Percentiles rank a stretch among this genome's conserved stretches.
Conservation (phyloP, 1,140 invertebrate genomes). For the Mycetomoellerius zeteki region DNA sequence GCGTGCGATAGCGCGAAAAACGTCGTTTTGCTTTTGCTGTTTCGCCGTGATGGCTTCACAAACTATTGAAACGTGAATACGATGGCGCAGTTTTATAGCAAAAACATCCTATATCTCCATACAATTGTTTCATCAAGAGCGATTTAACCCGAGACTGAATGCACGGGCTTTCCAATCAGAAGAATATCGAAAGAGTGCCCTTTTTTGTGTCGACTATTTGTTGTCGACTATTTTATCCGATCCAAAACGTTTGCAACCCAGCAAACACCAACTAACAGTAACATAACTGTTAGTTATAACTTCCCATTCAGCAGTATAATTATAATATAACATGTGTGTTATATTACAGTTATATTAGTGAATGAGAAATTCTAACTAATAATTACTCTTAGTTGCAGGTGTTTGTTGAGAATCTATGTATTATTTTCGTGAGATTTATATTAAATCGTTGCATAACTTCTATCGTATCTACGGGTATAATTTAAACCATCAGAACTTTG, state of each 20-base stretch:
- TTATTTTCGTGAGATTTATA: too few species aligned
- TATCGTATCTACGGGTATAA: too few species aligned
- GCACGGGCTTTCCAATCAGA: not conserved
- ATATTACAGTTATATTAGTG: too few species aligned
- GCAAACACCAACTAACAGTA: too few species aligned
- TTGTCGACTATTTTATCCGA: not conserved
- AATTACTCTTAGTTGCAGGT: too few species aligned
- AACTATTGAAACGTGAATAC: constrained; percentile 32
- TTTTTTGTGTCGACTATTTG: not conserved
- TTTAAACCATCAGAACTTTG: too few species aligned
- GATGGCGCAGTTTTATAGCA: constrained; percentile 12
- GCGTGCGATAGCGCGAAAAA: constrained; percentile 22
- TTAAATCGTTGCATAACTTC: too few species aligned
- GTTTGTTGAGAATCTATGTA: too few species aligned
- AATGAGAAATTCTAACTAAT: too few species aligned
- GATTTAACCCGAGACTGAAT: constrained; percentile 7
- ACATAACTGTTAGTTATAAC: too few species aligned
- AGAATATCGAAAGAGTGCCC: constrained; percentile 9
- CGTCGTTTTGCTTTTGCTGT: constrained; percentile 41
- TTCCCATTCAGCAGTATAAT: too few species aligned
- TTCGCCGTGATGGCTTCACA: constrained; percentile 13
- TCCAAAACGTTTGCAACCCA: not conserved
- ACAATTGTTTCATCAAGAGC: constrained; percentile 37
- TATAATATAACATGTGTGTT: too few species aligned
- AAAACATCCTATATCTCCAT: constrained; percentile 6